phyloP scores from a whole-genome alignment of 1,140 invertebrate genomes.

The Halictus rubicundus region DNA sequence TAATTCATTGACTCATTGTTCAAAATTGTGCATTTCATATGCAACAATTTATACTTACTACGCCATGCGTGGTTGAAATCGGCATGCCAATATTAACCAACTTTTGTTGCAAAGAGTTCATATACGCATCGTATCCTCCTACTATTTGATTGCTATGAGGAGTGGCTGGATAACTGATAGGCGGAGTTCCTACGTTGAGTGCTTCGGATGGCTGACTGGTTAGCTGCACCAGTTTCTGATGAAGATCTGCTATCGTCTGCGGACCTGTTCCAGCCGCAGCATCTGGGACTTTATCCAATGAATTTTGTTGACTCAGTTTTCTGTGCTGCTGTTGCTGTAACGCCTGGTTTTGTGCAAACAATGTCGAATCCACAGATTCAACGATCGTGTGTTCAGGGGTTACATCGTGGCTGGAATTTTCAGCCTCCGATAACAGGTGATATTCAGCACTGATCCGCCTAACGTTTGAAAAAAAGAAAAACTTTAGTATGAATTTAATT shows the following conservation, averaged over 20 bases:
- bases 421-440: constrained; percentile 75
- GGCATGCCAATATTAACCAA: constrained; percentile 81
- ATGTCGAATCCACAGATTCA: constrained; percentile 69
- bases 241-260: constrained; percentile 81
- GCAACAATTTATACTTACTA: constrained; percentile 68
- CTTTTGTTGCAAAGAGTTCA: constrained; percentile 83
- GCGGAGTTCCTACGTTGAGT: constrained; percentile 77
- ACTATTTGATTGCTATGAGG: constrained; percentile 79
- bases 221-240: constrained; percentile 81
- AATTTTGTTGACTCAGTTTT: constrained; percentile 81
- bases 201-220: constrained; percentile 82
- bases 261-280: constrained; percentile 67
- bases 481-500: constrained; percentile 7
- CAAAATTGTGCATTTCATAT: too few species aligned
- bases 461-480: constrained; percentile 34
- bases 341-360: constrained; percentile 71
- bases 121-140: constrained; percentile 81
- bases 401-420: constrained; percentile 77
- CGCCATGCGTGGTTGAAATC: constrained; percentile 67
- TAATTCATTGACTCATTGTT: too few species aligned
- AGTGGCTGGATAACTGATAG: constrained; percentile 82
- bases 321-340: constrained; percentile 63
- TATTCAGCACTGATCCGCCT: constrained; percentile 75
- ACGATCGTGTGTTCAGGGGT: constrained; percentile 78
- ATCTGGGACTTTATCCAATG: constrained; percentile 77